Conservation (phyloP, 2,888 invertebrate genomes). For the Pharmacophagus antenor region DNA sequence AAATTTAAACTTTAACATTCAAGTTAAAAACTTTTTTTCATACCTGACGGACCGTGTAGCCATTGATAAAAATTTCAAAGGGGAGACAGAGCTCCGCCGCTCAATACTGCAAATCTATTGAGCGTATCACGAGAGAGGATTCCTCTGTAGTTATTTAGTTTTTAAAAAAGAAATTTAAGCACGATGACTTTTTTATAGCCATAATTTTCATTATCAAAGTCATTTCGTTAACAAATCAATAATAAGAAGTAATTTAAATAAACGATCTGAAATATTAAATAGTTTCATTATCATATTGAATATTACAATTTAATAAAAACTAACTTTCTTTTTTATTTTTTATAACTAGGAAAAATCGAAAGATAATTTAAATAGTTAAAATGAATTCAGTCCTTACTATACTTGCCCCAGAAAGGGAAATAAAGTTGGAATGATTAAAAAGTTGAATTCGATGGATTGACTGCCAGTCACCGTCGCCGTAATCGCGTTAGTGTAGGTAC, state of each 20-base stretch:
- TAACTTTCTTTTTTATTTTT: too few relatives aligned
- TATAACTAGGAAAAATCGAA: neutral
- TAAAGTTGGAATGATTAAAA: slow-evolving; percentile 1
- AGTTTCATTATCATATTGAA: too few relatives aligned
- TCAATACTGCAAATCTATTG: slow-evolving; percentile 4
- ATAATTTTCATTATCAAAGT: too few relatives aligned
- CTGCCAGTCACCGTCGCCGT: slow-evolving; percentile 2
- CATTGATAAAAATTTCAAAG: slow-evolving; percentile 1
- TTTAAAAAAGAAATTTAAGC: too few relatives aligned
- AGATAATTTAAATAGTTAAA: neutral
- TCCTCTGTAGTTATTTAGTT: neutral
- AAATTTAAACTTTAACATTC: neutral
- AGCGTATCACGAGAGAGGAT: neutral
- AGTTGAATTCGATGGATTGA: slow-evolving; percentile 1
- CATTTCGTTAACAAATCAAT: too few relatives aligned
- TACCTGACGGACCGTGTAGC: neutral
- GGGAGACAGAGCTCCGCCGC: neutral
- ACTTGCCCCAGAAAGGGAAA: neutral
- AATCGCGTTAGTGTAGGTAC: slow-evolving; percentile 6
- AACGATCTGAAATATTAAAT: too few relatives aligned
- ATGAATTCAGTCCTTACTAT: neutral
- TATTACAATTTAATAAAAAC: too few relatives aligned
- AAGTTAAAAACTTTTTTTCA: neutral
- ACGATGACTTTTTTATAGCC: too few relatives aligned
- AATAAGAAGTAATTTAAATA: too few relatives aligned